Percentiles rank a stretch among this genome's conserved stretches.
Evolutionary conservation across 2,797 vertebrate genomes (phyloP).

Genomic region (Gephyroberyx darwinii): DNA sequence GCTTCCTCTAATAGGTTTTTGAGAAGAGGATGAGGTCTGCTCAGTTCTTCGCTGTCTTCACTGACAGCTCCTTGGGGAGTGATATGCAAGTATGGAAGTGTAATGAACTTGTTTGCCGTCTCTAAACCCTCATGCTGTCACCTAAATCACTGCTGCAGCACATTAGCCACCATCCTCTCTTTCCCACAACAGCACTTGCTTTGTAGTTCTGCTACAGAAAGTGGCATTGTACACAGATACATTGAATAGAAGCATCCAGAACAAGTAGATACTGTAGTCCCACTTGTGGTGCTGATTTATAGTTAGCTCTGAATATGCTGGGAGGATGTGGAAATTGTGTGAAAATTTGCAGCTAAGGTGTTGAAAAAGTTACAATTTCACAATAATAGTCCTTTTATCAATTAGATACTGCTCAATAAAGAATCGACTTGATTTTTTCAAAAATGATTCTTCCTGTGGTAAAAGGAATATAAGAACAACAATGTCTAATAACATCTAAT

Average conservation of each 20-base stretch:
- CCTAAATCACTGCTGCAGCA: constrained; percentile 79
- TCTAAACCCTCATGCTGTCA: constrained; percentile 77
- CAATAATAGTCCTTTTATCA: constrained; percentile 1
- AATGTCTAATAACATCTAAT: too few species aligned
- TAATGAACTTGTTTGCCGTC: constrained; percentile 85
- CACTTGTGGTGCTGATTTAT: too few species aligned
- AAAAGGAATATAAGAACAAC: background rate
- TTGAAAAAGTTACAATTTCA: too few species aligned
- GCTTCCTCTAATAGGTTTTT: constrained; percentile 79
- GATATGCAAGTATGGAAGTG: constrained; percentile 81
- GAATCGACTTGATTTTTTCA: constrained; percentile 10
- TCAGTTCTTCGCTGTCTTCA: constrained; percentile 78
- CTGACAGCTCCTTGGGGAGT: constrained; percentile 80
- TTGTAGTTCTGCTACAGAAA: constrained; percentile 51
- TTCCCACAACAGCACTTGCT: constrained; percentile 75
- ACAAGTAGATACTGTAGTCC: constrained; percentile 11
- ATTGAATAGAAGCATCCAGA: too few species aligned
- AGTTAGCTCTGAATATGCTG: too few species aligned
- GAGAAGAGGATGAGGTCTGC: constrained; percentile 71
- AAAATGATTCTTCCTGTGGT: too few species aligned
- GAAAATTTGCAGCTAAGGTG: too few species aligned
- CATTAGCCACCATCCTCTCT: constrained; percentile 64
- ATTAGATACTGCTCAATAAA: constrained; percentile 20
- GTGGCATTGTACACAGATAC: constrained; percentile 63
- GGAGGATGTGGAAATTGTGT: too few species aligned